phyloP scores from a whole-genome alignment of 2,113 vertebrate species.

The Thermophis baileyi region DNA sequence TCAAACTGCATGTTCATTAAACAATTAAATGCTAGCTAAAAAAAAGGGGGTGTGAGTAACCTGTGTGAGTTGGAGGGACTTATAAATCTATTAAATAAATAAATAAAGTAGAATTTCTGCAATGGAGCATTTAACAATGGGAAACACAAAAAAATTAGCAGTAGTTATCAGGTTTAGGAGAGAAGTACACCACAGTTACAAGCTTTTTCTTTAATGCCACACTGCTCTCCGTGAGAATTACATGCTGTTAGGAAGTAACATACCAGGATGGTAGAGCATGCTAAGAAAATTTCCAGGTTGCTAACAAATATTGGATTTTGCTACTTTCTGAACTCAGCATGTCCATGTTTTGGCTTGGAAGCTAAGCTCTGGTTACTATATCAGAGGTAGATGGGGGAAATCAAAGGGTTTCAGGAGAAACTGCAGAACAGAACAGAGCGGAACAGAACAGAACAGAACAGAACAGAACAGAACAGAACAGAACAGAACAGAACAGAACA shows the following conservation, averaged over 20 bases:
- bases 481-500: no score
- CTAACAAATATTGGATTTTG: neutral
- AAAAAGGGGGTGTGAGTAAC: neutral
- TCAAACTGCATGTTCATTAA: constrained; percentile 15
- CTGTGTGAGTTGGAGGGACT: neutral
- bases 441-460: no score
- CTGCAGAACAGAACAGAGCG: no score
- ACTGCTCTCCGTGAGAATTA: neutral
- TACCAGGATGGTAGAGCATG: neutral
- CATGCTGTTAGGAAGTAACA: neutral
- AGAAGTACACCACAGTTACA: neutral
- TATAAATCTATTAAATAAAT: neutral
- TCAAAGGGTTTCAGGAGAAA: neutral
- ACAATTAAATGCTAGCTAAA: constrained; percentile 3
- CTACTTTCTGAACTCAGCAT: neutral
- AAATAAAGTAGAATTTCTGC: neutral
- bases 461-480: no score
- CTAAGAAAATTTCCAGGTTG: neutral
- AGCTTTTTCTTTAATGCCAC: neutral
- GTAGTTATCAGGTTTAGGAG: neutral
- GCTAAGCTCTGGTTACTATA: neutral
- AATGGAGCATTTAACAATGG: neutral
- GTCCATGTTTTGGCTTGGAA: neutral
- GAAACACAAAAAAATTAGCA: neutral
- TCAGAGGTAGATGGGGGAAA: neutral